Evolutionary conservation across 2,888 invertebrate genomes (phyloP), one percentile per base, ranked within the genome.

Genomic region (Bombylius major): DNA sequence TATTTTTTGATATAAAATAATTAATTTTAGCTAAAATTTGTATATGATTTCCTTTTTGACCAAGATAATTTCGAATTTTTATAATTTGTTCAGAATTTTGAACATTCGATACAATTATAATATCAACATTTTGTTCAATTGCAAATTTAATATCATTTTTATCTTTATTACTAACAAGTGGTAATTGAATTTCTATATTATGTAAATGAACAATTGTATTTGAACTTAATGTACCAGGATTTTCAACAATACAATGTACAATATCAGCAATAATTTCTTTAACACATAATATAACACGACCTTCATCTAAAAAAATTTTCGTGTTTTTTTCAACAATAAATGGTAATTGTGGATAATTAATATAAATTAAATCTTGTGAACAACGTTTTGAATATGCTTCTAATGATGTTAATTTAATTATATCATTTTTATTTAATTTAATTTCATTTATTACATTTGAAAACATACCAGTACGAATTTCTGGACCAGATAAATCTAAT

Each of bases 1-100:
- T 81, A 50, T 78, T 76, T 63, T 84, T 77, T 14, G 86, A 87
- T 69, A 94, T 91, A 68, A 94, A 91, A 75, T 95, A 95, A 76
- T 97, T 96, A 66, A 97, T 93, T 77, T 97, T 97, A 61, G 95
- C 88, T 67, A 97, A 92, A 67, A 97, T 87, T 73, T 87, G 79
- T 64, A 97, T 95, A 67, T 89, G 82, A 71, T 84, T 87, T 34
- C 93, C 93, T 68, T 86, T 81, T 46, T 85, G 85, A 23, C 89
- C 92, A 53, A 94, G 79, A 66, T 92, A 82, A 54, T 75, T 70
- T 56, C 91, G 81, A 66, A 96, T 92, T 70, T 89, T 87, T 14
- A 79, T 72, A 7, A 96, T 79, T 12, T 91, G 92, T 0, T 80
- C 81, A 1, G 87, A 92, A 73, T 88, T 84, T 63, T 94, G 81